Evolutionary conservation across 2,113 vertebrate species (phyloP).

Genomic region (Sclerurus mexicanus): DNA sequence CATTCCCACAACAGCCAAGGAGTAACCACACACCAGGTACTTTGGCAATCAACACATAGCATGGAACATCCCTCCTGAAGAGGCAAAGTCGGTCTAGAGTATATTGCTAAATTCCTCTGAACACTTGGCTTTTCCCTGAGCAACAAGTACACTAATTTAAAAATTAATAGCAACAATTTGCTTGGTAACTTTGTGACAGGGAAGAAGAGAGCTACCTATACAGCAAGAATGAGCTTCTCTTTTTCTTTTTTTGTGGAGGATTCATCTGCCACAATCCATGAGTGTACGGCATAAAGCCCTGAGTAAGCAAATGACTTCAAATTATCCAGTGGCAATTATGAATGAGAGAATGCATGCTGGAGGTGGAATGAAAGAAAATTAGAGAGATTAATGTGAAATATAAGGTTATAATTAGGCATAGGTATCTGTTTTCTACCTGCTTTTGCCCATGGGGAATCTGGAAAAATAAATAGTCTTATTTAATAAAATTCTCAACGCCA

Average conservation of each 20-base stretch:
- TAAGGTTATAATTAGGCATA: slow-evolving; percentile 62
- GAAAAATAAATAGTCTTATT: slow-evolving; percentile 56
- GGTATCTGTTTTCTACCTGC: slow-evolving; percentile 59
- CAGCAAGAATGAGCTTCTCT: neutral
- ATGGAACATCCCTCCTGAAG: neutral
- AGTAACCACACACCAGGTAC: neutral
- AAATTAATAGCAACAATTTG: slow-evolving; percentile 50
- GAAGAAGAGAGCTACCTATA: neutral
- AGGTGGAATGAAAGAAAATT: slow-evolving; percentile 54
- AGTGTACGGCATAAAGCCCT: slow-evolving; percentile 37
- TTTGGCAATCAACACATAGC: neutral
- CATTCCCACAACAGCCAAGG: neutral
- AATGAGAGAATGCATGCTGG: slow-evolving; percentile 35
- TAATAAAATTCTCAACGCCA: slow-evolving; percentile 49
- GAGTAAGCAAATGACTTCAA: slow-evolving; percentile 55
- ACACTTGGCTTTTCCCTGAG: neutral
- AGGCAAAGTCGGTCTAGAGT: neutral
- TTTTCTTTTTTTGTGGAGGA: neutral
- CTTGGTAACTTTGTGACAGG: neutral
- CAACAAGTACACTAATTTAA: neutral
- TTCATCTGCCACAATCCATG: slow-evolving; percentile 24
- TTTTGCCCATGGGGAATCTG: slow-evolving; percentile 52
- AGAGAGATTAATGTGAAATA: slow-evolving; percentile 56
- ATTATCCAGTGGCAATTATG: slow-evolving; percentile 58
- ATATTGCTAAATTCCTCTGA: neutral